Base-by-base conservation (phyloP, 1,140 invertebrate species). In the Liolophura sinensis region DNA sequence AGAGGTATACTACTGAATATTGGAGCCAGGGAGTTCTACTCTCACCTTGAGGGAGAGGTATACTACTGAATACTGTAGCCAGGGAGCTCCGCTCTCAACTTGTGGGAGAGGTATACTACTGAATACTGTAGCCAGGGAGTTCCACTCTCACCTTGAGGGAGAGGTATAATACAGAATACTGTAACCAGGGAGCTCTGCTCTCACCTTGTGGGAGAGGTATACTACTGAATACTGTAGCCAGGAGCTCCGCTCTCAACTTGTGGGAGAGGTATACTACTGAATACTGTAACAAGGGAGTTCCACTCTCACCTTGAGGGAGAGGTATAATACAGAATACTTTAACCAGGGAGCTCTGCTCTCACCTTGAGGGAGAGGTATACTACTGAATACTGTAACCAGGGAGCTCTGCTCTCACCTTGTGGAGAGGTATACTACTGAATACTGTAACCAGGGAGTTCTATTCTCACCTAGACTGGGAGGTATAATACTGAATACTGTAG, bases 391-490 rank as follows among this genome's bases (percentile, higher is more conserved):
- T n/a, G 83, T 84, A 72, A 82, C 78, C 4, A 68, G 68, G 59
- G 69, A 78, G 49, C 77, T 85, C 56, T 85, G 85, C 67, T 40
- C 67, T n/a, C 73, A 84, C 64, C 71, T 80, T 54, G 76, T 81
- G 60, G 78, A 85, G 62, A 74, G 78, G 57, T 63, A 77, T 46
- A 65, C 85, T 18, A 83, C 83, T 50, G 78, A 82, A 27, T 80
- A 84, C 11, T n/a, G 83, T 84, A 72, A 82, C 78, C 4, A 68
- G 68, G 59, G 69, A 78, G 49, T 78, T 85, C 56, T 85, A 85
- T 67, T 40, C 67, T n/a, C 73, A 84, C 64, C 71, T 80, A n/a
- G 63, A 76, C 20, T 78, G 79, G 48, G 77, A 83, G 76, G 82
- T 84, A n/a, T n/a, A n/a, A n/a, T n/a, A n/a, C n/a, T n/a, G n/a